Percentiles rank a stretch among this genome's conserved stretches.
Evolutionary conservation across 2,888 invertebrate genomes (phyloP).

Genomic region (Xanthorhoe designata): DNA sequence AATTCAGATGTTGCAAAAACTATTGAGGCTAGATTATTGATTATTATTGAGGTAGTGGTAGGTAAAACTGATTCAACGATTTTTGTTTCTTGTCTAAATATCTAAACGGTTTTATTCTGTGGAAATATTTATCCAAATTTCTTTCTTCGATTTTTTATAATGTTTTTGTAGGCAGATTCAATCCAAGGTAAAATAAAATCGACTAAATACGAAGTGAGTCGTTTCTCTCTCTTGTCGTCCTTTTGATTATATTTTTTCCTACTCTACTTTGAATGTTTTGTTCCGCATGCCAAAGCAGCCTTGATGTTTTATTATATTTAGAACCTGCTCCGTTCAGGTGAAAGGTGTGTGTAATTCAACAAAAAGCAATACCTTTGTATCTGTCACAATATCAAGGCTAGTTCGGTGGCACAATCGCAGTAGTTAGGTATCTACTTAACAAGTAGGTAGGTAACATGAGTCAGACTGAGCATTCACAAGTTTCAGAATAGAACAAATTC

Average conservation of each 20-base stretch:
- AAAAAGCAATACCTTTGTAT: conserved; percentile 37
- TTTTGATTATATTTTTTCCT: not conserved
- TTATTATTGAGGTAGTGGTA: too few relatives aligned
- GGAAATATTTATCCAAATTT: not conserved
- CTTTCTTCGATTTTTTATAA: not conserved
- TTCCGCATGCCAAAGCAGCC: conserved; percentile 40
- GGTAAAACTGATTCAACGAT: too few relatives aligned
- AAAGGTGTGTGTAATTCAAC: conserved; percentile 41
- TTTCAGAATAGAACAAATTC: too few relatives aligned
- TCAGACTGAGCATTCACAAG: not conserved
- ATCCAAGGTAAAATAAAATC: not conserved
- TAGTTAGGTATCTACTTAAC: not conserved
- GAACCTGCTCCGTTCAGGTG: conserved; percentile 24
- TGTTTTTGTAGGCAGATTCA: not conserved
- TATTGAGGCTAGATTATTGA: too few relatives aligned
- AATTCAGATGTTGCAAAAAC: too few relatives aligned
- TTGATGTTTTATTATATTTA: conserved; percentile 19
- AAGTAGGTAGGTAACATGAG: not conserved
- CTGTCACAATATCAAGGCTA: conserved; percentile 44
- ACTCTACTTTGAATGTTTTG: conserved; percentile 8
- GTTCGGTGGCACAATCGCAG: conserved; percentile 23
- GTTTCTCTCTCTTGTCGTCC: not conserved
- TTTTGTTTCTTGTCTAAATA: too few relatives aligned
- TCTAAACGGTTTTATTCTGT: too few relatives aligned
- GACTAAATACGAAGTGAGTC: not conserved